Evolutionary conservation across 2,888 invertebrate species (phyloP), one percentile per base, ranked within the genome.

Genomic region (Caenorhabditis zanzibari): DNA sequence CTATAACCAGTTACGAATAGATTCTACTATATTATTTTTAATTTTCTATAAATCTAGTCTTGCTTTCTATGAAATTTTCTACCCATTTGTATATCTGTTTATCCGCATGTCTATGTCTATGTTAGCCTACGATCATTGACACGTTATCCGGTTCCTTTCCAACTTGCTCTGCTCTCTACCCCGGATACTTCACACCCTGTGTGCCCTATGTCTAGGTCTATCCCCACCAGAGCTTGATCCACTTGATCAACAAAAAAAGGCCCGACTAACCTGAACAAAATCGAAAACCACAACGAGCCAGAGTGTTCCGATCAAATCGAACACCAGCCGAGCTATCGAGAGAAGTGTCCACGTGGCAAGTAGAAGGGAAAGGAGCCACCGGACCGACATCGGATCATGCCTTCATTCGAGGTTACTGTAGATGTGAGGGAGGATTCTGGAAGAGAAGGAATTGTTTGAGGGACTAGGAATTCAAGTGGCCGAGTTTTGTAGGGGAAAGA

Each of bases 241-340:
- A 54, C 77, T 69, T 59, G 56, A 76, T 76, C 76, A 47, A 49
- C 28, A 54, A 54, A 26, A 4, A 24, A 22, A 52, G 44, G 32
- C 49, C 16, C 32, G 14, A 16, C 75, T n/a, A 35, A 69, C 90
- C 87, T 90, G 90, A n/a, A 89, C 58, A 44, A 90, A 81, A 83
- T 90, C 88, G 71, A 90, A 90, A 22, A 61, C 82, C 19, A 90
- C 90, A 14, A 87, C 86, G 35, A 90, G 58, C 90, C 90, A 90
- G 22, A 90, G 84, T 44, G 86, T 87, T 10, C 90, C 90, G 44
- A 90, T 86, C 47, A 90, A 76, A 84, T 90, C 90, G 75, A 90
- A 90, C 32, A 85, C 88, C 56, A 88, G 86, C 14, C 90, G 73
- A 10, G 85, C 85, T 16, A 86, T 58, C 35, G 89, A 81, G 19